phyloP scores from a whole-genome alignment of 2,113 vertebrate genomes.

The Hippocampus zosterae region DNA sequence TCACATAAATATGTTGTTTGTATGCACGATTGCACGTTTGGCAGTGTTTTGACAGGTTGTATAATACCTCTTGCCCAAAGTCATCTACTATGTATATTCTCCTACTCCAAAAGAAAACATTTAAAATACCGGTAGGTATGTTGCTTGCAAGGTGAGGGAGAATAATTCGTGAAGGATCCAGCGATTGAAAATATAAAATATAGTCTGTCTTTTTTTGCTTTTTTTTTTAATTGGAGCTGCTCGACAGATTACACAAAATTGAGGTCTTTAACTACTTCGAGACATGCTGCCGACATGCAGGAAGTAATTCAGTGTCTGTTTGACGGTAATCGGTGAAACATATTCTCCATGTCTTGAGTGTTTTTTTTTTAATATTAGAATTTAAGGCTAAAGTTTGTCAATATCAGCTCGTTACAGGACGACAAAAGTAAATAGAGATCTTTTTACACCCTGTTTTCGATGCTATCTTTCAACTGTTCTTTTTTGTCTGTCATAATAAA shows the following conservation, averaged over 20 bases:
- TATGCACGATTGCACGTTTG: too few relatives aligned
- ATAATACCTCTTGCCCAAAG: too few relatives aligned
- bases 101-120: not conserved
- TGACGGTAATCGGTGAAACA: constrained; percentile 29
- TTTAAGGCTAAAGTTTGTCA: not conserved
- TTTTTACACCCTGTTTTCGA: not conserved
- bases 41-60: too few relatives aligned
- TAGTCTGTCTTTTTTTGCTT: not conserved
- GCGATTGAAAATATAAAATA: constrained; percentile 46
- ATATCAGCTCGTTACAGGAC: not conserved
- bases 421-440: not conserved
- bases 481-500: not conserved
- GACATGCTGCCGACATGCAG: constrained; percentile 31
- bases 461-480: not conserved
- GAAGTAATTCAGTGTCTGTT: constrained; percentile 41
- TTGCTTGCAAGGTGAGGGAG: not conserved
- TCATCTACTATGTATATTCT: too few relatives aligned
- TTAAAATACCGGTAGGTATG: not conserved
- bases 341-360: constrained; percentile 21
- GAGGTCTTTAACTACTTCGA: constrained; percentile 39
- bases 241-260: constrained; percentile 13
- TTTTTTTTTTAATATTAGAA: not conserved
- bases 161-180: not conserved
- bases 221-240: constrained; percentile 1
- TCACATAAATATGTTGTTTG: too few relatives aligned